These are phyloP conservation scores for Natrix natrix DNA, from an alignment of 2,797 vertebrate genomes.

Conservation along the genomic window DNA sequence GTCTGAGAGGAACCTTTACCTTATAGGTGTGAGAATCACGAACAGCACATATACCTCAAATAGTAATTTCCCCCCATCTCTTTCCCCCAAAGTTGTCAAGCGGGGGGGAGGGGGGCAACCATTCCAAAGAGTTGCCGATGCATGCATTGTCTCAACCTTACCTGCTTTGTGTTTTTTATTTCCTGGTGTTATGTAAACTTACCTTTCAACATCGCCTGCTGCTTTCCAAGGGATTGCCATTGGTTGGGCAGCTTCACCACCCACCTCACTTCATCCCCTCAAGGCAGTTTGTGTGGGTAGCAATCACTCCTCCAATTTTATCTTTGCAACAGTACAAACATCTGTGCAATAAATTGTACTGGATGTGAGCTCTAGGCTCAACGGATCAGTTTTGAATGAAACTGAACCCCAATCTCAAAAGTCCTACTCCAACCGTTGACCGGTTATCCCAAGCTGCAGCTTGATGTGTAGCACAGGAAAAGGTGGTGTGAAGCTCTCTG, in stretches of 20 bases:
- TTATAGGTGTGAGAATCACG: neutral
- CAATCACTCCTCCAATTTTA: neutral
- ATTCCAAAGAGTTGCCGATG: neutral
- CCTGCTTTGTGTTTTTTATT: neutral
- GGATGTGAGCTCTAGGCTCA: neutral
- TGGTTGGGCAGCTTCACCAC: neutral
- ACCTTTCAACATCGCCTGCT: neutral
- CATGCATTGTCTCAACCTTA: too few relatives aligned
- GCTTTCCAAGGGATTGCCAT: neutral
- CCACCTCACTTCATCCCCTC: neutral
- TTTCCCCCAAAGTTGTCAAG: neutral
- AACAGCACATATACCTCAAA: neutral
- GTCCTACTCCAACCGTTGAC: neutral
- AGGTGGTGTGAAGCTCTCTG: neutral
- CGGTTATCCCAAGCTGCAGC: neutral
- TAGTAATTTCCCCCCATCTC: neutral
- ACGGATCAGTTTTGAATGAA: neutral
- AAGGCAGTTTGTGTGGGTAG: neutral
- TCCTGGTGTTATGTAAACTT: neutral
- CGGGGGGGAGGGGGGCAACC: accelerated
- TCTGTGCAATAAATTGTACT: neutral
- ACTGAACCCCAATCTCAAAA: neutral
- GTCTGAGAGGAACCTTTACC: too few relatives aligned
- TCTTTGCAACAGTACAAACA: neutral
- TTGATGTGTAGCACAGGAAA: neutral